phyloP scores from a whole-genome alignment of 2,113 vertebrate species.

The Elephantulus edwardii region DNA sequence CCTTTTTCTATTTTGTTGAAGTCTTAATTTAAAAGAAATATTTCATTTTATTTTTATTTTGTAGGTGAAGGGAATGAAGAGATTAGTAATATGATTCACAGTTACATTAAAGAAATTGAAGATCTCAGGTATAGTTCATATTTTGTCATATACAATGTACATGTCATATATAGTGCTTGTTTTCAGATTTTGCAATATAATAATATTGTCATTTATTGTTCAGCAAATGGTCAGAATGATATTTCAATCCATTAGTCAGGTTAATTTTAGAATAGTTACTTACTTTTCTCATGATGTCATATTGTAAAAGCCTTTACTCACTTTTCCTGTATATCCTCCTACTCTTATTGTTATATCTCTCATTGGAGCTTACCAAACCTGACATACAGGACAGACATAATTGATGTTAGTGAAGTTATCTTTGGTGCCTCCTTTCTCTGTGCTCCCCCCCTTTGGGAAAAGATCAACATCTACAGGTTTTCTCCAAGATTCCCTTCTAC shows the following conservation, averaged over 20 bases:
- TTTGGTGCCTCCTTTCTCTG: background rate
- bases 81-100: constrained; percentile 98
- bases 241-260: background rate
- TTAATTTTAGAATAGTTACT: background rate
- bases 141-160: background rate
- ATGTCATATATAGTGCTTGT: no score
- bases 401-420: background rate
- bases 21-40: constrained; percentile 8
- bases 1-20: background rate
- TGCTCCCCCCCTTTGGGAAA: background rate
- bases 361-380: background rate
- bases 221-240: background rate
- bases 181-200: constrained; percentile 20
- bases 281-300: background rate
- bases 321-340: background rate
- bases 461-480: background rate
- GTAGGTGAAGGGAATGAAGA: constrained; percentile 97
- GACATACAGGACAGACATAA: no score
- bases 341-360: background rate
- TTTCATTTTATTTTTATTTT: constrained; percentile 57
- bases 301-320: background rate
- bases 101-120: constrained; percentile 99
- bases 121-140: constrained; percentile 90
- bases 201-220: background rate
- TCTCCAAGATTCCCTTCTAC: background rate